These are phyloP conservation scores for Chloroceryle aenea DNA, from an alignment of 2,113 vertebrate species.

Conservation along the genomic window DNA sequence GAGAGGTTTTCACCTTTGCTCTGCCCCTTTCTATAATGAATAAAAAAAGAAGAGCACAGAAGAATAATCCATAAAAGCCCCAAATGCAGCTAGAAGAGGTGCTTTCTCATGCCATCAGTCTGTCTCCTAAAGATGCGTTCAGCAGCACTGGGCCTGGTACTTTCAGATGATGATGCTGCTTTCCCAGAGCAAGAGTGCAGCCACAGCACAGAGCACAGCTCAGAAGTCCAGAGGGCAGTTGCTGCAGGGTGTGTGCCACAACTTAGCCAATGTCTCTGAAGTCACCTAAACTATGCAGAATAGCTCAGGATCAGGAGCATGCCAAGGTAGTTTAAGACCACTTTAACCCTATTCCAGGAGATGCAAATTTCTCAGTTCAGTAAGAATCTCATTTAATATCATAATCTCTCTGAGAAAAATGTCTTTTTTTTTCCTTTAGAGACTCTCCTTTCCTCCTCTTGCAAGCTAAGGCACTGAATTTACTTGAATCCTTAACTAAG, in stretches of 20 bases:
- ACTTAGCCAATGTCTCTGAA: background rate
- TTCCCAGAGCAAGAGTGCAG: background rate
- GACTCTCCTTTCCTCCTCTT: background rate
- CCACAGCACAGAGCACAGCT: background rate
- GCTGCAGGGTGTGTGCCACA: background rate
- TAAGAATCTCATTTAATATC: background rate
- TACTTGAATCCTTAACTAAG: background rate
- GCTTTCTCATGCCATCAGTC: background rate
- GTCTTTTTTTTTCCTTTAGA: background rate
- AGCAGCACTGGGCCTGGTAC: background rate
- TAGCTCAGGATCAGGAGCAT: rapidly evolving
- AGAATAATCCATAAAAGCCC: background rate
- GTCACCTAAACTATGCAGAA: background rate
- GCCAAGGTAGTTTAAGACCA: background rate
- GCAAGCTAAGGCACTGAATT: background rate
- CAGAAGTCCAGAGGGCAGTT: background rate
- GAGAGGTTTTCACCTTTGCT: background rate
- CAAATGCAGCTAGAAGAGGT: background rate
- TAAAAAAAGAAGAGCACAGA: background rate
- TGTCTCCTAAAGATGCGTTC: background rate
- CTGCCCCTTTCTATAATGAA: background rate
- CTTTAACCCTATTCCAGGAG: background rate
- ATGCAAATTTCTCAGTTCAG: background rate
- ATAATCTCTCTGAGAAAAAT: background rate
- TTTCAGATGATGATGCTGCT: background rate